Base-by-base conservation (phyloP, 1,140 invertebrate genomes). In the Rhagoletis pomonella region DNA sequence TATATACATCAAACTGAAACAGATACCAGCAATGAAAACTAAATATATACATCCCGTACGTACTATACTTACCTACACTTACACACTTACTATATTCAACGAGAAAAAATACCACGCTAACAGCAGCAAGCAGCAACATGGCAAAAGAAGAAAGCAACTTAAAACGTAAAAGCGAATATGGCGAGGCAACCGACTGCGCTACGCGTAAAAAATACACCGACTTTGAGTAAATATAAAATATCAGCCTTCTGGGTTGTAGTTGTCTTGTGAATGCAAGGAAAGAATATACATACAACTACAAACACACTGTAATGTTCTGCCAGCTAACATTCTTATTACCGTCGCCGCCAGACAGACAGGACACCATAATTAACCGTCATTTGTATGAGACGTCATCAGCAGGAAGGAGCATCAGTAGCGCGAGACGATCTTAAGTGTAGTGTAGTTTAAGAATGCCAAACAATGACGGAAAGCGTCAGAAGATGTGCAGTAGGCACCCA, bases 341-440 rank as follows among this genome's bases (percentile, higher is more conserved):
- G 39, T 73, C 67, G 42, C 42, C 42, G 67, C 67, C 67, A 73
- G 42, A 2, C 67, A 73, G 39, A 47, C 12, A 44, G 44, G 64
- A 44, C 67, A 73, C 67, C 67, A 73, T 73, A 73, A 73, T 73
- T 73, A 73, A 73, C 67, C 42, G 67, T 73, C 67, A 39, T 73
- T 73, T 47, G 67, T 73, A 73, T 73, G 42, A 47, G 42, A 73
- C 67, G 67, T 73, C 67, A 47, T 12, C 67, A 73, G 14, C 67
- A 29, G 29, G 29, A 29, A 29, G 29, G 29, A 29, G 29, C 67
- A 47, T 12, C 67, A 73, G 14, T 39, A 73, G 67, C 42, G 67
- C 67, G 42, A 73, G 67, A 73, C 67, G 39, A 44, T 73, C 39
- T 73, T 73, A 73, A 73, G 67, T 73, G 42, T 44, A 44, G 67